A percentile compares a stretch with the other conserved stretches of the same genome.
Evolutionary conservation across 2,797 vertebrate genomes (phyloP).

Genomic region (Cirrhinus mrigala): DNA sequence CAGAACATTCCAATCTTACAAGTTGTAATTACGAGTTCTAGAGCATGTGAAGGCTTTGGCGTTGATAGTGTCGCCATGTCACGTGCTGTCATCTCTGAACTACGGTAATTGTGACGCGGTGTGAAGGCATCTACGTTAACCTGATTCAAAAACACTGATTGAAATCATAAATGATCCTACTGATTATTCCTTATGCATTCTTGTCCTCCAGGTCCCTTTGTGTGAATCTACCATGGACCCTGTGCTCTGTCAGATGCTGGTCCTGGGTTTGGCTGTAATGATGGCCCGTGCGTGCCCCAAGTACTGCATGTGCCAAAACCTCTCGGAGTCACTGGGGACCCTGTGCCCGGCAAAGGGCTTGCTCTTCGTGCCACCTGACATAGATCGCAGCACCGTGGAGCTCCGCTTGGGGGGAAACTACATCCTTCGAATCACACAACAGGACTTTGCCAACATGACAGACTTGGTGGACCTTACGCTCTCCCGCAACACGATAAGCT

Average conservation of each 20-base stretch:
- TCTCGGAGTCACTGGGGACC: conserved; percentile 93
- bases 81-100: no score
- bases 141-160: conserved; percentile 6
- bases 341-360: conserved; percentile 93
- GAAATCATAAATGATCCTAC: conserved; percentile 15
- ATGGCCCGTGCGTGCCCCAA: conserved; percentile 89
- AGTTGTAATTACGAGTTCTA: no score
- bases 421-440: conserved; percentile 89
- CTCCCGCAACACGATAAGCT: conserved; percentile 93
- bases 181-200: conserved; percentile 17
- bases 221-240: conserved; percentile 91
- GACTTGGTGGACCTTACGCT: conserved; percentile 94
- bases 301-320: conserved; percentile 93
- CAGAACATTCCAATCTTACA: no score
- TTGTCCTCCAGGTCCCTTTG: conserved; percentile 76
- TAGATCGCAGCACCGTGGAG: conserved; percentile 92
- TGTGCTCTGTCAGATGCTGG: conserved; percentile 87
- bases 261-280: conserved; percentile 88
- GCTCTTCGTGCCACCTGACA: conserved; percentile 91
- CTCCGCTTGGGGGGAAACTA: conserved; percentile 93
- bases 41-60: no score
- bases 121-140: neutral
- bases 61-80: no score
- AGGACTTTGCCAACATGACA: conserved; percentile 95
- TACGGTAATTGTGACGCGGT: no score